Evolutionary conservation across 2,797 vertebrate genomes (phyloP), one percentile per base, ranked within the genome.

Genomic region (Telmatherina bonti): DNA sequence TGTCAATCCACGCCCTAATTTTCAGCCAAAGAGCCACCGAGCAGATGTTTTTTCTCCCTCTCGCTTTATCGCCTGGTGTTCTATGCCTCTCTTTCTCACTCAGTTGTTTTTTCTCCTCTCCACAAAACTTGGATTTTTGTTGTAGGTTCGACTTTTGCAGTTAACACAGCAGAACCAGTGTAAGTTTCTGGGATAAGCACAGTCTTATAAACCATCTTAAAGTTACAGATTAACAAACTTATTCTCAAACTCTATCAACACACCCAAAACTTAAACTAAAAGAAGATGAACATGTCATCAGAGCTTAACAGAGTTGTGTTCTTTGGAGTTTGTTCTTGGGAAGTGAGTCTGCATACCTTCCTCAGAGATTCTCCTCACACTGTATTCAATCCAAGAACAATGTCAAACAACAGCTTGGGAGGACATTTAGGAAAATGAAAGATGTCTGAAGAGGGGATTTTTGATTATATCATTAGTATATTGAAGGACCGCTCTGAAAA

Each of bases 1-100:
- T 76, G 74, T 79, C 67, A 82, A 86, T 85, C 73, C 84, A 79
- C 72, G 79, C 68, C 74, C 70, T 35, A 61, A 78, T 79, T 70
- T 89, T 58, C 77, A 88, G 74, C 79, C 80, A 70, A 78, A 82
- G 36, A 86, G 67, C 70, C 83, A 83, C 74, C 85, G 78, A 84
- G 61, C 81, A 89, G 76, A 89, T 91, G 85, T 83, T 81, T 71
- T 62, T 55, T 64, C 36, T 82, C 54, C 58, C 52, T 18, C 26
- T 53, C 16, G 6, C 52, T 53, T 2, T 27, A 53, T 49, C 47
- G 51, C 13, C 15, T 16, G 7, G 24, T 7, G 7, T 58, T 79
- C 45, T 56, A 67, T 64, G 54, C 20, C 38, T 67, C 64, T 72
- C 38, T 9, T 51, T 26, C 47, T 70, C 68, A 65, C 64, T 57